Evolutionary conservation across 2,888 invertebrate genomes (phyloP), one percentile per base, ranked within the genome.

Genomic region (Tachina grossa): DNA sequence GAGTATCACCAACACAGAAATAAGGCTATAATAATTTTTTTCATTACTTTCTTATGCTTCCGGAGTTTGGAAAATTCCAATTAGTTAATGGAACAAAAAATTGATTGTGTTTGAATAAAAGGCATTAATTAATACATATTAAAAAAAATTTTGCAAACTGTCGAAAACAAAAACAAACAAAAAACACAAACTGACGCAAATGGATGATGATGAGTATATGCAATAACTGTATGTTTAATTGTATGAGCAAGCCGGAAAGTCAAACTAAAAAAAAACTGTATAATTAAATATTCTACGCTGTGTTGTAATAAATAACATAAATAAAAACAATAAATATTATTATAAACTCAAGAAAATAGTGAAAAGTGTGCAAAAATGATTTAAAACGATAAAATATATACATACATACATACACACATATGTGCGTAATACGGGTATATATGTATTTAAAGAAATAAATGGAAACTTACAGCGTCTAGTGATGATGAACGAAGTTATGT

Each of bases 211-310:
- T 45, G 49, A 66, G 39, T 47, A 53, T 65, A 39, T 63, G 65
- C 14, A 49, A 9, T 45, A 41, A 22, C 19, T 39, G 39, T 19
- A 51, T 83, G 39, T 76, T 63, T 69, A 65, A 31, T 59, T 65
- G 55, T 43, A 49, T 81, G 47, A 85, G 72, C 55, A 79, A 85
- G 82, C 85, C 85, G 85, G 85, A 85, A 85, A 83, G 61, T 66
- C 41, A 66, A 72, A 68, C 63, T 61, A 72, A 71, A 83, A 49
- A 74, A 78, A 43, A 78, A 53, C 2, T 19, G 5, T 45, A 65
- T 77, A 71, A 79, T 77, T 74, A 74, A 81, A 77, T 53, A 55
- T 82, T 74, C 71, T 76, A 72, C 71, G 79, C 71, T 80, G 68
- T 85, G 76, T 83, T 83, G 61, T 72, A 83, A 85, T 53, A 75